Evolutionary conservation across 2,888 invertebrate species (phyloP).

Genomic region (Drosophila testacea): DNA sequence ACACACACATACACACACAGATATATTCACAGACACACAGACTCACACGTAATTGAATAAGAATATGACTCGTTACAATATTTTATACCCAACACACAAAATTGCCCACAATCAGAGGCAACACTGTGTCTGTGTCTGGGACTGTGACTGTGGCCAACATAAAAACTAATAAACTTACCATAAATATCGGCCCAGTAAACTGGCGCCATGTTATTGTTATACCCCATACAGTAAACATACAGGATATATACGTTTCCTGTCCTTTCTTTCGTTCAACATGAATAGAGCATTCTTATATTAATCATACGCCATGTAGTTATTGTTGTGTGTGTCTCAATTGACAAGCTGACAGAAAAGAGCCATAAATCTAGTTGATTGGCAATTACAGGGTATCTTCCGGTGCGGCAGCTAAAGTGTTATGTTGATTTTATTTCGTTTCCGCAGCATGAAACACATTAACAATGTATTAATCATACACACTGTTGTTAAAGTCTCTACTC

Average conservation of each 20-base stretch:
- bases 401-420: background rate
- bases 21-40: background rate
- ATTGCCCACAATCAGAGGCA: slow-evolving; percentile 58
- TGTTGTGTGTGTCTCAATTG: background rate
- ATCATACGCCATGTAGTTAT: slow-evolving; percentile 10
- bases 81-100: slow-evolving; percentile 37
- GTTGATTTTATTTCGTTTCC: background rate
- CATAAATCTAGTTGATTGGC: slow-evolving; percentile 1
- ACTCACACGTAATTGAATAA: slow-evolving; percentile 60
- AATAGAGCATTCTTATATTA: slow-evolving; percentile 1
- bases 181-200: slow-evolving; percentile 61
- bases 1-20: slow-evolving; percentile 6
- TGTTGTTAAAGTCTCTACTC: background rate
- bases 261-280: background rate
- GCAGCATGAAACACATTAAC: background rate
- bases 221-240: slow-evolving; percentile 15
- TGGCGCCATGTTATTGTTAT: slow-evolving; percentile 50
- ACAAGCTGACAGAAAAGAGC: background rate
- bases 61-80: slow-evolving; percentile 61
- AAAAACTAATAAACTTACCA: slow-evolving; percentile 68
- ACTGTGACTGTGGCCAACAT: slow-evolving; percentile 48
- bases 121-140: slow-evolving; percentile 14
- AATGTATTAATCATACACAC: slow-evolving; percentile 9
- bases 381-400: background rate
- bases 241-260: slow-evolving; percentile 35